Percentiles rank a stretch among this genome's conserved stretches.
Evolutionary conservation across 2,797 vertebrate species (phyloP).

Genomic region (Rhinophrynus dorsalis): DNA sequence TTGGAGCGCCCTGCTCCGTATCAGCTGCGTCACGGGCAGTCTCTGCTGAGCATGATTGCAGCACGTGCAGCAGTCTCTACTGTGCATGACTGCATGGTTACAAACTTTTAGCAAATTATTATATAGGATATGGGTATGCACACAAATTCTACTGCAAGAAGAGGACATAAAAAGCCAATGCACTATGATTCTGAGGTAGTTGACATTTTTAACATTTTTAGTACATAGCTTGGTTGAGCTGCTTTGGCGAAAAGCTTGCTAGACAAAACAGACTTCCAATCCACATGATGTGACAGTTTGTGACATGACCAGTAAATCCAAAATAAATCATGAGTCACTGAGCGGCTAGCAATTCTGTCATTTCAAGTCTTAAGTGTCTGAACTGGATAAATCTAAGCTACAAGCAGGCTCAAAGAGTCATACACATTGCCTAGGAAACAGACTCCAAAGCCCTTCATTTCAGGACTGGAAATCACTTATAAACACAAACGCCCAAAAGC

Average conservation of each 20-base stretch:
- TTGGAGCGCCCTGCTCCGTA: too few species aligned
- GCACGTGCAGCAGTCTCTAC: too few species aligned
- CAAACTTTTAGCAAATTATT: too few species aligned
- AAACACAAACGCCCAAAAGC: slow-evolving; percentile 23
- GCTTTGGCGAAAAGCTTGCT: background rate
- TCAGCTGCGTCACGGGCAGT: too few species aligned
- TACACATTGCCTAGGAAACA: slow-evolving; percentile 37
- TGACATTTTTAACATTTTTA: too few species aligned
- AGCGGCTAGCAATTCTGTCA: slow-evolving; percentile 24
- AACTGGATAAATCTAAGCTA: slow-evolving; percentile 25
- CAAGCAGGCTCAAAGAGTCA: slow-evolving; percentile 20
- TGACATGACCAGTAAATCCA: slow-evolving; percentile 35
- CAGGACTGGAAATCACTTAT: slow-evolving; percentile 6
- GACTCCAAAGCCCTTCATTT: slow-evolving; percentile 29
- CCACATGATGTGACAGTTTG: slow-evolving; percentile 5
- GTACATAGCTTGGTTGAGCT: too few species aligned
- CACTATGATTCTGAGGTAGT: too few species aligned
- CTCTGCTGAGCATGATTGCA: too few species aligned
- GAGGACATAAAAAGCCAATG: too few species aligned
- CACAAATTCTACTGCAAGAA: too few species aligned
- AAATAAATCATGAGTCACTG: slow-evolving; percentile 28
- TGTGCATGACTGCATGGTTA: too few species aligned
- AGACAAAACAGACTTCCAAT: background rate
- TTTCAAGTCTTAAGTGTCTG: slow-evolving; percentile 30
- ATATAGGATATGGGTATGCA: too few species aligned